Evolutionary conservation across 2,113 vertebrate species (phyloP), one percentile per base, ranked within the genome.

Genomic region (Gallinago jamesoni): DNA sequence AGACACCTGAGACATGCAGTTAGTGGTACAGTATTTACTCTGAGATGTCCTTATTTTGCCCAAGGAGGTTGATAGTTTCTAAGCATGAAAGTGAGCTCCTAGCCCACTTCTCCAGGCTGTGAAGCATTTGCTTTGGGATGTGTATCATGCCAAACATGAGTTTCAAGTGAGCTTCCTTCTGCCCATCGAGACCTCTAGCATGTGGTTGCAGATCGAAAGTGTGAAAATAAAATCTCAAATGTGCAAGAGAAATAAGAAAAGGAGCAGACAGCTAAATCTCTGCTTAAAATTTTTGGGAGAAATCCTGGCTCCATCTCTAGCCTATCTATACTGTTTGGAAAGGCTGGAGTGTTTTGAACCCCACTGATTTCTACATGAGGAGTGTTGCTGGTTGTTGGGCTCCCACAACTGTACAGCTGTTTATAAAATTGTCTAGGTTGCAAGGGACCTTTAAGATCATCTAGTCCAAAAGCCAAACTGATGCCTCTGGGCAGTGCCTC

Each of bases 71-170:
- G 9, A 41, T 9, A 45, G 35, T 45, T 63, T 70, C 43, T 31
- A 47, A 28, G 12, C 0, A 0, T 57, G 33, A 62, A 24, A 2
- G 3, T 25, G 69, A 95, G 25, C 25, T 78, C 28, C 31, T 30
- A 15, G 12, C 45, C 87, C 52, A 14, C 31, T 53, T 80, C 55
- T 84, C 41, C 72, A 56, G 41, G 53, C 45, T 45, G 24, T 62
- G 55, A 80, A 66, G 41, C 12, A 5, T 74, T 69, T 69, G 12
- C 43, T 24, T 5, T 47, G 64, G 27, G 59, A 24, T 28, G 7
- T 2, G 9, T 20, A 60, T 43, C 35, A 50, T 1, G 47, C 30
- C 3, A 1, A 74, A 39, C n/a, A 45, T 0, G 1, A 22, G 12
- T 86, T 83, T 80, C 28, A 89, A 33, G 20, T 43, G 39, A 68